Base-by-base conservation (phyloP, 2,888 invertebrate species). In the Microplitis deprimator region DNA sequence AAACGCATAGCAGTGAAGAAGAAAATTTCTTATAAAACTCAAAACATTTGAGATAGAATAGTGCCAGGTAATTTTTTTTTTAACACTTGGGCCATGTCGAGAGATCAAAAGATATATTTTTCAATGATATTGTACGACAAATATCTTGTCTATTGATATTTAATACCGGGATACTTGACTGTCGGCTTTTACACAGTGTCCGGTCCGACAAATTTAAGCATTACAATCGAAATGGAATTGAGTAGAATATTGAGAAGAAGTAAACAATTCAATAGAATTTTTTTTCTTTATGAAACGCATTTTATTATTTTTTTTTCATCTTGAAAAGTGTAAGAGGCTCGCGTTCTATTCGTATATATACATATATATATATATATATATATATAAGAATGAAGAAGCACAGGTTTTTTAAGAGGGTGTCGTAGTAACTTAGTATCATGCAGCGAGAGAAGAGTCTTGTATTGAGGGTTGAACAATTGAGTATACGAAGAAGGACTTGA, bases 401-500 rank as follows among this genome's bases (percentile, higher is more conserved):
- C 8, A 20, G 62, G 13, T 38, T 40, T 72, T 40, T 72, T 10
- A 16, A 62, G 62, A 40, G 62, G 17, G 10, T 64, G 61, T 72
- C 61, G 6, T 38, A 59, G 70, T 20, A 40, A 68, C 60, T 29
- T 60, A 59, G 70, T 38, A 50, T 13, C 60, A 50, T 50, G 13
- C 50, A 16, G 29, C 29, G 62, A 41, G 64, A 62, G 61, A 62
- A 82, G 83, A 83, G 82, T 83, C 84, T 84, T 62, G 62, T 62
- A 62, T 65, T 83, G 82, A 83, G 84, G 78, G 81, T 79, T 81
- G 85, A 85, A 86, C 84, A 86, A 85, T 85, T 85, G 85, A 85
- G 83, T 84, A 81, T 39, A 29, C 75, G 82, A 82, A 83, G 82
- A 82, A 83, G 83, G 83, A 85, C 83, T 84, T 83, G 62, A 62